Evolutionary conservation across 2,113 vertebrate species (phyloP).

Genomic region (Colistium nudipinnis): DNA sequence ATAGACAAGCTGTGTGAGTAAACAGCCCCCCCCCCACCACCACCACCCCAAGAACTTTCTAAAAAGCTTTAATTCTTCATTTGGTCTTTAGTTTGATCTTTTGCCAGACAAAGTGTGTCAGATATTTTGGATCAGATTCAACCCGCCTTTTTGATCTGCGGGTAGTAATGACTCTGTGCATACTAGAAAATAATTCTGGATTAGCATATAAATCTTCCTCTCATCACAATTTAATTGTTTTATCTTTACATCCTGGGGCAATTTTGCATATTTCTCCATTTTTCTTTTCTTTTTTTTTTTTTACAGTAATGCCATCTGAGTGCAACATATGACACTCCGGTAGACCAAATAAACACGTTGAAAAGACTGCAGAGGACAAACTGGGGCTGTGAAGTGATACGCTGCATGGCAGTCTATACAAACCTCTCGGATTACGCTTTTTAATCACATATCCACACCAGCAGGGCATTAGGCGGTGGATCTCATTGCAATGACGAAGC

Average conservation of each 20-base stretch:
- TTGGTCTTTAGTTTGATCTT: slow-evolving; percentile 47
- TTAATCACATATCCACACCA: slow-evolving; percentile 72
- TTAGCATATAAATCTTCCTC: slow-evolving; percentile 21
- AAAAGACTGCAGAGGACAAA: slow-evolving; percentile 32
- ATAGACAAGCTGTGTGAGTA: background rate
- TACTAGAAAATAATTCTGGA: slow-evolving; percentile 10
- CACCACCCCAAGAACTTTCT: slow-evolving; percentile 9
- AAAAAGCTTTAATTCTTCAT: slow-evolving; percentile 25
- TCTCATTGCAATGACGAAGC: slow-evolving; percentile 71
- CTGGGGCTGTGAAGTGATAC: slow-evolving; percentile 53
- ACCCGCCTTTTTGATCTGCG: slow-evolving; percentile 43
- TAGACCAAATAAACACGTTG: slow-evolving; percentile 9
- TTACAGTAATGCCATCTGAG: background rate
- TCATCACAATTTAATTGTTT: slow-evolving; percentile 8
- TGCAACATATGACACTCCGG: slow-evolving; percentile 17
- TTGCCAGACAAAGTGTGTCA: slow-evolving; percentile 29
- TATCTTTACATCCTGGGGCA: background rate
- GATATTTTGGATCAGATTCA: slow-evolving; percentile 45
- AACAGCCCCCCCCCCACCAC: too few relatives aligned
- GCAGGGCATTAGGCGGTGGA: slow-evolving; percentile 49
- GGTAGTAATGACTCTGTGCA: slow-evolving; percentile 20
- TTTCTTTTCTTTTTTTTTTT: background rate
- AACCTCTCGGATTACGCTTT: slow-evolving; percentile 69
- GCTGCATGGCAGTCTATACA: slow-evolving; percentile 53
- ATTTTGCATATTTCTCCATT: slow-evolving; percentile 3